Conservation (phyloP, 1,140 invertebrate species). For the Sminthurides bifidus region DNA sequence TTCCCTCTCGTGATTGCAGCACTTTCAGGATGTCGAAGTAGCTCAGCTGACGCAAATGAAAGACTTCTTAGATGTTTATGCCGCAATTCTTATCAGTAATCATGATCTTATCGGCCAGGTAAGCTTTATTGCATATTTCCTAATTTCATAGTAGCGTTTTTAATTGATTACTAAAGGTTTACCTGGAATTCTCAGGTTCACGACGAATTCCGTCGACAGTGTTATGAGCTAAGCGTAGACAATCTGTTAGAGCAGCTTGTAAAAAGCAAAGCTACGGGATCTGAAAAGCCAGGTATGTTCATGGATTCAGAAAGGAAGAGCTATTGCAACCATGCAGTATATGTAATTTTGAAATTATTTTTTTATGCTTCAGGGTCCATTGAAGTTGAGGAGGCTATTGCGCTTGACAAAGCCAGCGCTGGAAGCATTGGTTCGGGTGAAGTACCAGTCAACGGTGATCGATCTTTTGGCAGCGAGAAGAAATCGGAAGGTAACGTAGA, state of each 20-base stretch:
- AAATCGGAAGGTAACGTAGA: conserved; percentile 28
- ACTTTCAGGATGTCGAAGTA: conserved; percentile 89
- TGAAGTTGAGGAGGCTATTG: conserved; percentile 14
- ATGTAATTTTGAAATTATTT: background rate
- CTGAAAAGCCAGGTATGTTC: conserved; percentile 86
- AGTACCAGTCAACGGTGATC: conserved; percentile 17
- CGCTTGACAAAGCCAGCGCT: conserved; percentile 6
- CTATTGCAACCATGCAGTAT: background rate
- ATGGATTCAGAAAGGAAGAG: conserved; percentile 20
- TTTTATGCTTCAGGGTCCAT: background rate
- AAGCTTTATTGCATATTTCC: conserved; percentile 23
- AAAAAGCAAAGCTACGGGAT: conserved; percentile 75
- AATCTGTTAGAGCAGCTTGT: conserved; percentile 83
- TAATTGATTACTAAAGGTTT: background rate
- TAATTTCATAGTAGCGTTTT: background rate
- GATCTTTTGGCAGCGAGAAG: conserved; percentile 10
- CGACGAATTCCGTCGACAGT: conserved; percentile 77
- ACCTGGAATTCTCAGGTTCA: conserved; percentile 52
- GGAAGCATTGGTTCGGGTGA: conserved; percentile 15
- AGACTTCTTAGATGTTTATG: conserved; percentile 80
- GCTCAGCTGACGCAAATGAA: conserved; percentile 88
- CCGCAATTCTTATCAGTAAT: conserved; percentile 73
- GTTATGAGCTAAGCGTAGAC: conserved; percentile 79
- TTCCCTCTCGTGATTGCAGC: conserved; percentile 41
- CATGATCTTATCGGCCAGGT: conserved; percentile 74